Evolutionary conservation across 1,140 invertebrate species (phyloP).

Genomic region (Lordiphosa stackelbergi): DNA sequence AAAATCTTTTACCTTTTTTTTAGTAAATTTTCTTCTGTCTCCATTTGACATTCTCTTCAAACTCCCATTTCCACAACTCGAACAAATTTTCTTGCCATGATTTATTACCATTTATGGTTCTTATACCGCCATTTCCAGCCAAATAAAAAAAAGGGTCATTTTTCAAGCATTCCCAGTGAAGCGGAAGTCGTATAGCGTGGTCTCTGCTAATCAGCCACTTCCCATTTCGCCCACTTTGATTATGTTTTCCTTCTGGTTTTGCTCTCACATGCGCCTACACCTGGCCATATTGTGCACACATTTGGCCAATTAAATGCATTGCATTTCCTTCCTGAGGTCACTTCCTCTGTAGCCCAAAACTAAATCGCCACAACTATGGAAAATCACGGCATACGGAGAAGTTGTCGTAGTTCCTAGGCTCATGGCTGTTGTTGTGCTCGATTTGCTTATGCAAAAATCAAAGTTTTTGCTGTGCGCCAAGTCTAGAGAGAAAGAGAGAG

Average conservation of each 20-base stretch:
- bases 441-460: constrained; percentile 50
- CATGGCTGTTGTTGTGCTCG: constrained; percentile 8
- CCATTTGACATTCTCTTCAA: too few species aligned
- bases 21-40: too few species aligned
- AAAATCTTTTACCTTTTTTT: too few species aligned
- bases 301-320: constrained; percentile 65
- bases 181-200: neutral
- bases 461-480: constrained; percentile 60
- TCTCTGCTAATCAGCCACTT: constrained; percentile 3
- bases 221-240: neutral
- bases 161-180: neutral
- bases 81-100: too few species aligned
- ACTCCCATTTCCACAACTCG: too few species aligned
- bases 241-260: neutral
- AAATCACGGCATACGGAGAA: constrained; percentile 19
- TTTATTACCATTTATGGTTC: too few species aligned
- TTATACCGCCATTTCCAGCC: too few species aligned
- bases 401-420: constrained; percentile 39
- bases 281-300: constrained; percentile 32
- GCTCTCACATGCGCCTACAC: constrained; percentile 6
- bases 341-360: constrained; percentile 46
- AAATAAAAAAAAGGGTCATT: too few species aligned
- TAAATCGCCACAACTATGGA: constrained; percentile 27
- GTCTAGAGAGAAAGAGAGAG: constrained; percentile 30
- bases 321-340: constrained; percentile 69